Conservation (phyloP, 2,113 vertebrate species). For the Corythoichthys intestinalis region DNA sequence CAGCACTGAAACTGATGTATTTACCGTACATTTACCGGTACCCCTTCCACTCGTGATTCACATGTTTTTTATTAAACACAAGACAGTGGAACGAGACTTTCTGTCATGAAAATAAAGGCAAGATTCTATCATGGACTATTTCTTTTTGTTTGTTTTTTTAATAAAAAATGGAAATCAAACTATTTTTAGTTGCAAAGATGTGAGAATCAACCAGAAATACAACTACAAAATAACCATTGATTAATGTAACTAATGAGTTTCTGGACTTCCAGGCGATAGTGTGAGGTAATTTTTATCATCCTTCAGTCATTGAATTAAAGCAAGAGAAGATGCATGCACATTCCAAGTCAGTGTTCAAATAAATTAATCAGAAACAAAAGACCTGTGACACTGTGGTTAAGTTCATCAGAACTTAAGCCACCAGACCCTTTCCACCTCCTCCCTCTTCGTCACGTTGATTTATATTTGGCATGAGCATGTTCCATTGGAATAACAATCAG, state of each 20-base stretch:
- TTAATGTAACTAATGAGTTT: not conserved
- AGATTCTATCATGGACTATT: not conserved
- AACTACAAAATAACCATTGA: not conserved
- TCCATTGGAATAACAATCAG: slow-evolving; percentile 67
- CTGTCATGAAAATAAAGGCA: not conserved
- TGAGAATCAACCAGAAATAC: not conserved
- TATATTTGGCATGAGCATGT: slow-evolving; percentile 66
- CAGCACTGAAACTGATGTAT: not conserved
- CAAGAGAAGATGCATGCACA: not conserved
- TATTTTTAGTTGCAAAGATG: not conserved
- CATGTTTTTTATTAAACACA: slow-evolving; percentile 1
- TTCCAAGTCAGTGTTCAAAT: slow-evolving; percentile 59
- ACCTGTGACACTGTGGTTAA: slow-evolving; percentile 58
- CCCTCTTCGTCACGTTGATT: slow-evolving; percentile 70
- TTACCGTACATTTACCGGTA: not conserved
- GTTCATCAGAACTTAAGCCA: slow-evolving; percentile 66
- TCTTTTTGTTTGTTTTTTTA: not conserved
- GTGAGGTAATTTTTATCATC: slow-evolving; percentile 21
- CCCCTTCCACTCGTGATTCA: slow-evolving; percentile 2
- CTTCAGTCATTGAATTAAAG: slow-evolving; percentile 9
- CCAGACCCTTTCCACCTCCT: slow-evolving; percentile 53
- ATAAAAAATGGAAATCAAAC: not conserved
- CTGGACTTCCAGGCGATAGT: not conserved
- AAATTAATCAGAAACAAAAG: slow-evolving; percentile 70
- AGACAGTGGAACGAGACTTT: not conserved